A percentile compares a stretch with the other conserved stretches of the same genome.
Conservation (phyloP, 2,888 invertebrate genomes). For the Catocala fraxini region DNA sequence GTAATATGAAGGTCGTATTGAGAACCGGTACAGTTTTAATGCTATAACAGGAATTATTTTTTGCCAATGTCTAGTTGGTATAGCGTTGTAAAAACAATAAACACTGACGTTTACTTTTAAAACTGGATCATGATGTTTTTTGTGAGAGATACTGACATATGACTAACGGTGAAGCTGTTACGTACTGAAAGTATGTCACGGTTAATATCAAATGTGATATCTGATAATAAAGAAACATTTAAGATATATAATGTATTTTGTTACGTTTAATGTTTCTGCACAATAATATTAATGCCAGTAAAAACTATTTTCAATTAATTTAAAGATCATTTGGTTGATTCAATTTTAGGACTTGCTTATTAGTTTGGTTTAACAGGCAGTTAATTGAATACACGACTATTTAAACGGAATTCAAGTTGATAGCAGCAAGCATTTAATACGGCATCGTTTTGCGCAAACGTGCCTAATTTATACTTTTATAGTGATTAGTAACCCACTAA, state of each 20-base stretch:
- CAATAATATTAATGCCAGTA: neutral
- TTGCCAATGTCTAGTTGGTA: constrained; percentile 52
- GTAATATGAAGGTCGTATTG: constrained; percentile 66
- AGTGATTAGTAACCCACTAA: no score
- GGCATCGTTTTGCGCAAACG: constrained; percentile 19
- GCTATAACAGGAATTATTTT: constrained; percentile 67
- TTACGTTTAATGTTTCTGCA: constrained; percentile 22
- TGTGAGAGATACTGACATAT: constrained; percentile 36
- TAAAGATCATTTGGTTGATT: neutral
- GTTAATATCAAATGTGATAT: constrained; percentile 45
- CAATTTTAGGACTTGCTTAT: neutral
- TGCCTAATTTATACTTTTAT: neutral
- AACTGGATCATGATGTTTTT: constrained; percentile 63
- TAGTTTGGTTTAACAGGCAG: neutral
- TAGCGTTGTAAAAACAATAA: constrained; percentile 69
- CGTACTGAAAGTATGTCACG: constrained; percentile 43
- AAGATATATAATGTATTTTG: constrained; percentile 19
- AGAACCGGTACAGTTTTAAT: constrained; percentile 62
- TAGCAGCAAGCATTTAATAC: constrained; percentile 24
- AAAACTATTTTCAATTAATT: constrained; percentile 6
- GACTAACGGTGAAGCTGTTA: constrained; percentile 40
- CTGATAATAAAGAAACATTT: constrained; percentile 35
- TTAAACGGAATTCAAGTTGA: constrained; percentile 24
- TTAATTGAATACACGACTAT: constrained; percentile 18
- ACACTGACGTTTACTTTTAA: constrained; percentile 61